Conservation (phyloP, 2,113 vertebrate species). For the Microcebus tavaratra region DNA sequence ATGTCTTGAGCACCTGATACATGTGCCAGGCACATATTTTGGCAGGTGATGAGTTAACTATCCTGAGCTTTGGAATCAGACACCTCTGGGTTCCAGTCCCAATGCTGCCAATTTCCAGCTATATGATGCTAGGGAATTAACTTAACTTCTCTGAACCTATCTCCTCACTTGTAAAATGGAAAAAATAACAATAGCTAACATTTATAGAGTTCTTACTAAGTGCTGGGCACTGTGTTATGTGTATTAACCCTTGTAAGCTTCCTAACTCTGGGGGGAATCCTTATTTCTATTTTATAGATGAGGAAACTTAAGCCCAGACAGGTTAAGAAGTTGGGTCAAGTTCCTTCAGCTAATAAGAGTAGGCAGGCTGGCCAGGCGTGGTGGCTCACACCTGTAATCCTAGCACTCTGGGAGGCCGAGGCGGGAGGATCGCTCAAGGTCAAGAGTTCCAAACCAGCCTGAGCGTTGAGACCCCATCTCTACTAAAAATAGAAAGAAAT, state of each 20-base stretch:
- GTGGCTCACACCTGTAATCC: too few species aligned
- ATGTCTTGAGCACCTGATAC: not conserved
- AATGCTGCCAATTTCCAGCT: not conserved
- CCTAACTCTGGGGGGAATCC: slow-evolving; percentile 13
- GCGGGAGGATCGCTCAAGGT: too few species aligned
- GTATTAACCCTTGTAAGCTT: not conserved
- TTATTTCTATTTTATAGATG: slow-evolving; percentile 28
- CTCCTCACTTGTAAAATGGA: slow-evolving; percentile 4
- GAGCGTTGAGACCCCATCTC: too few species aligned
- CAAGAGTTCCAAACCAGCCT: too few species aligned
- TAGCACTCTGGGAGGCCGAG: too few species aligned
- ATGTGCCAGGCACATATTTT: not conserved
- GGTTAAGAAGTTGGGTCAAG: slow-evolving; percentile 23
- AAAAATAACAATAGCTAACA: not conserved
- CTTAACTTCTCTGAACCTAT: slow-evolving; percentile 32
- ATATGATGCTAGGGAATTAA: not conserved
- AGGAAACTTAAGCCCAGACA: slow-evolving; percentile 9
- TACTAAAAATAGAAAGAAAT: too few species aligned
- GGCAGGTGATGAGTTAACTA: not conserved
- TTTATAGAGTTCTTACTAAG: not conserved
- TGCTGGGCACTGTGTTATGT: not conserved
- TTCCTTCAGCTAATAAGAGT: slow-evolving; percentile 2
- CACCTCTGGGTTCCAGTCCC: not conserved
- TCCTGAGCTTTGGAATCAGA: slow-evolving; percentile 27
- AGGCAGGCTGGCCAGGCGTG: not conserved